Conservation (phyloP, 2,113 vertebrate genomes). For the Solea solea region DNA sequence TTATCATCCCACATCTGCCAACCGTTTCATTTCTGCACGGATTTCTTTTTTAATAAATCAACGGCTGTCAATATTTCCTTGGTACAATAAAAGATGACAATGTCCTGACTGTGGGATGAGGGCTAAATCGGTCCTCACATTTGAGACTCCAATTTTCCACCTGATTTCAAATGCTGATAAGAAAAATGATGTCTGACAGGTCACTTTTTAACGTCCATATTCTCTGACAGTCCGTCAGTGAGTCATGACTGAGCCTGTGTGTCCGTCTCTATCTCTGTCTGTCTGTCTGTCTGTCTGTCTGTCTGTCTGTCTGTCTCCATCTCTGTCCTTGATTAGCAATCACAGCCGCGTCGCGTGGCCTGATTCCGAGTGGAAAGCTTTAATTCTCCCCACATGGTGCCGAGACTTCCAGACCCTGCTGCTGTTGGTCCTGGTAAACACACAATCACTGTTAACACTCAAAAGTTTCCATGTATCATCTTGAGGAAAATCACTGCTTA, state of each 20-base stretch:
- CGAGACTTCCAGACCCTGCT: slow-evolving; percentile 30
- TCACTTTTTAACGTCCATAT: slow-evolving; percentile 28
- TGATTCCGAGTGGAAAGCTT: slow-evolving; percentile 53
- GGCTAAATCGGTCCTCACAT: slow-evolving; percentile 44
- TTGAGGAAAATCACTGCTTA: slow-evolving; percentile 31
- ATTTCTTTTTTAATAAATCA: slow-evolving; percentile 5
- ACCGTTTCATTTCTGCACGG: slow-evolving; percentile 11
- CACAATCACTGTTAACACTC: slow-evolving; percentile 57
- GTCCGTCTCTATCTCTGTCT: slow-evolving; percentile 14
- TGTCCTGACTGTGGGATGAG: slow-evolving; percentile 35
- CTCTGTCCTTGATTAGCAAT: slow-evolving; percentile 61
- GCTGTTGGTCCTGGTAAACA: slow-evolving; percentile 54
- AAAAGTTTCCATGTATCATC: slow-evolving; percentile 59
- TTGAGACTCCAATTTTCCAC: slow-evolving; percentile 31
- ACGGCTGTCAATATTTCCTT: slow-evolving; percentile 43
- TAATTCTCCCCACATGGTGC: slow-evolving; percentile 62
- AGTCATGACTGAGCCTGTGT: slow-evolving; percentile 32
- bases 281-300: slow-evolving; percentile 3
- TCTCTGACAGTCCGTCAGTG: slow-evolving; percentile 59
- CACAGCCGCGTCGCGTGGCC: slow-evolving; percentile 23
- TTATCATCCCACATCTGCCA: slow-evolving; percentile 41
- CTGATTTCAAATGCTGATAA: slow-evolving; percentile 41
- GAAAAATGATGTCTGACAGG: slow-evolving; percentile 39
- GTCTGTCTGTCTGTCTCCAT: slow-evolving; percentile 11
- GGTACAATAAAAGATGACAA: slow-evolving; percentile 18